These are phyloP conservation scores for Triops cancriformis DNA, from an alignment of 1,140 invertebrate genomes.

Conservation along the genomic window DNA sequence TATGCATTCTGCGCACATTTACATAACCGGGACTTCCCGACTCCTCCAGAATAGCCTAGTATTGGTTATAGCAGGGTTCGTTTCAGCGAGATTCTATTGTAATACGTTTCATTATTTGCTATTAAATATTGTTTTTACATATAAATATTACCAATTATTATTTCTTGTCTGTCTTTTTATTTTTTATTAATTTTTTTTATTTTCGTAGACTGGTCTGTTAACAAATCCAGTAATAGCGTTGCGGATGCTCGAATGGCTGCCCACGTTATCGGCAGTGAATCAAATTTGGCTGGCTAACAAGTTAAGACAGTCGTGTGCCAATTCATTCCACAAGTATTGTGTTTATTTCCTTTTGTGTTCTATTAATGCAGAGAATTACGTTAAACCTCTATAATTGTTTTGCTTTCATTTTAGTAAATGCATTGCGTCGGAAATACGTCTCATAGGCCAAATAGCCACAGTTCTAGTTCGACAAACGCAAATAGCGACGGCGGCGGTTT, in stretches of 20 bases:
- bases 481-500: slow-evolving; percentile 37
- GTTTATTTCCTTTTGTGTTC: background rate
- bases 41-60: too few species aligned
- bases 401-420: slow-evolving; percentile 31
- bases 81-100: too few species aligned
- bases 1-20: too few species aligned
- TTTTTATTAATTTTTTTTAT: background rate
- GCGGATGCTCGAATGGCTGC: background rate
- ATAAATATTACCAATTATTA: too few species aligned
- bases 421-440: slow-evolving; percentile 32
- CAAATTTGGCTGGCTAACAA: slow-evolving; percentile 40
- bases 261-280: background rate
- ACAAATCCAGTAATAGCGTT: background rate
- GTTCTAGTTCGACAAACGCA: slow-evolving; percentile 36
- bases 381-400: slow-evolving; percentile 19
- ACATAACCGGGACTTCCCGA: too few species aligned
- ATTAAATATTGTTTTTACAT: too few species aligned
- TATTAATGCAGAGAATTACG: too few species aligned
- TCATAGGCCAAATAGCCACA: slow-evolving; percentile 41
- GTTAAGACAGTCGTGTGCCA: slow-evolving; percentile 40
- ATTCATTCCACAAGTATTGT: slow-evolving; percentile 40
- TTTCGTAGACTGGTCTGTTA: background rate
- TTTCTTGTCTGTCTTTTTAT: background rate
- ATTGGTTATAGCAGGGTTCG: too few species aligned
- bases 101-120: too few species aligned